Base-by-base conservation (phyloP, 1,140 invertebrate genomes). In the Rhagoletis pomonella region DNA sequence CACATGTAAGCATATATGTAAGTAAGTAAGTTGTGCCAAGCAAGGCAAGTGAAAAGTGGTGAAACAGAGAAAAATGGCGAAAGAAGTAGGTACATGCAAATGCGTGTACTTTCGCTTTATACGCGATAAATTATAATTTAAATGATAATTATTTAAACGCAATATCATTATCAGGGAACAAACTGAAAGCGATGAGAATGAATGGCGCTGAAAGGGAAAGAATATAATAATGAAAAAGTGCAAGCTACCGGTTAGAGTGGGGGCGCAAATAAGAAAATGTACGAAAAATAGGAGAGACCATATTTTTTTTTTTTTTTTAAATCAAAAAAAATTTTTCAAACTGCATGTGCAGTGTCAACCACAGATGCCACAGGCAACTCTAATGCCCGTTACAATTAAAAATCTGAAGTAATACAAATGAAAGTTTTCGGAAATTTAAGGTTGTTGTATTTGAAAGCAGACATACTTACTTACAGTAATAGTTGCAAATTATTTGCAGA, bases 81-180 rank as follows among this genome's bases (percentile, higher is more conserved):
- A 55, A 10, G 50, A 10, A 55, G 2, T 19, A 19, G 1, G 42
- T 47, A 55, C n/a, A 55, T 50, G 10, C 47, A 73, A 62, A 59
- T 62, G 84, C n/a, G 42, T 60, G 19, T n/a, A 44, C 60, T 85
- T 62, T 62, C 29, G 19, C 42, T 62, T 17, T 85, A 60, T 85
- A 62, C 84, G 14, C 29, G 42, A 85, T 62, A 42, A 85, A 85
- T 85, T 85, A 60, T 85, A 85, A 85, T 85, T 85, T 85, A 39
- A 85, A 85, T 84, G 9, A 84, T 60, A 85, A 85, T 85, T 62
- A 85, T 85, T 60, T 85, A 55, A 60, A 60, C 58, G 47, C 50
- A 85, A 85, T 60, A 85, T 12, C 44, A 55, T 55, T 19, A 81
- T 5, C 55, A 29, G 29, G 47, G 10, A 19, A 81, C 14, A 81